phyloP scores from a whole-genome alignment of 2,113 vertebrate species.

The Ginglymostoma cirratum region DNA sequence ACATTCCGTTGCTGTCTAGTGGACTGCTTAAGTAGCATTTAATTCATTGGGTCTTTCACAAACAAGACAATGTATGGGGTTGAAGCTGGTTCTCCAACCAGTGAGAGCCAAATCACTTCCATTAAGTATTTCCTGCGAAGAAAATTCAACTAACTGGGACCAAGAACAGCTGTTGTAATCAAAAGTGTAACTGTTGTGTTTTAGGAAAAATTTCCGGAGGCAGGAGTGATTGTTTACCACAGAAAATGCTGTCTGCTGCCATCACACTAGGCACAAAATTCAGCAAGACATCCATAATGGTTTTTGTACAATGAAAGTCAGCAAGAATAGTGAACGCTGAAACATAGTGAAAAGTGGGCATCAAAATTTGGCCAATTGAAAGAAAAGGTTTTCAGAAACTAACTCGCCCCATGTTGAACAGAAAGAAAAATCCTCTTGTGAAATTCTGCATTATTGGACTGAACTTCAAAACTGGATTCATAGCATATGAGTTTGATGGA shows the following conservation, averaged over 20 bases:
- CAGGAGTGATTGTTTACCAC: not conserved
- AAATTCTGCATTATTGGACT: conserved; percentile 7
- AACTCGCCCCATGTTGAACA: not conserved
- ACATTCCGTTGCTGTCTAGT: too few species aligned
- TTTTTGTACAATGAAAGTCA: not conserved
- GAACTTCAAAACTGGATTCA: not conserved
- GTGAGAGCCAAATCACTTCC: not conserved
- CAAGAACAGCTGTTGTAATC: not conserved
- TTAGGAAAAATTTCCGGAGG: not conserved
- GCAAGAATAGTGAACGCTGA: not conserved
- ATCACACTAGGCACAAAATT: not conserved
- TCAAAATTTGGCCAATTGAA: not conserved
- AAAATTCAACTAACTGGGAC: not conserved
- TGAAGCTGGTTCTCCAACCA: too few species aligned
- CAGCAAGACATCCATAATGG: not conserved
- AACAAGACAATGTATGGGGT: too few species aligned
- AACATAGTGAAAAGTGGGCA: not conserved
- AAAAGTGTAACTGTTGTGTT: too few species aligned
- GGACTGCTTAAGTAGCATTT: too few species aligned
- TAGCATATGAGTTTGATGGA: conserved; percentile 22
- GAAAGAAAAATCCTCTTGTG: not conserved
- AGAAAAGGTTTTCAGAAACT: not conserved
- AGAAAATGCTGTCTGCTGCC: not conserved
- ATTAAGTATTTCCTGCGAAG: not conserved
- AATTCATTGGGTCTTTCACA: too few species aligned